Evolutionary conservation across 2,113 vertebrate genomes (phyloP).

Genomic region (Buteo buteo): DNA sequence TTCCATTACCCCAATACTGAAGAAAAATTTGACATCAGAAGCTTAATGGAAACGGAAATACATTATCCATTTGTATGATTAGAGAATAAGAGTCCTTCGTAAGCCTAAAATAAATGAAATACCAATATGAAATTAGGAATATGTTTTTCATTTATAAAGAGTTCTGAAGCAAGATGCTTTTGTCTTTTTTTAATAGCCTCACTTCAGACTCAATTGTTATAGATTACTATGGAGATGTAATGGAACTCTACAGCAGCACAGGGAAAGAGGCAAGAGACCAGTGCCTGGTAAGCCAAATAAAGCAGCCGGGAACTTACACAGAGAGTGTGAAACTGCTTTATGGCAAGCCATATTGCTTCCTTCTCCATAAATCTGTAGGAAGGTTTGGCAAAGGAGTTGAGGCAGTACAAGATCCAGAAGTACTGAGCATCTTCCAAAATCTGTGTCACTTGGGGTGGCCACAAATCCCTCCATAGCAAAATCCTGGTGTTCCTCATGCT

Average conservation of each 20-base stretch:
- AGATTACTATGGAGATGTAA: neutral
- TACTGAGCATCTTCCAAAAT: neutral
- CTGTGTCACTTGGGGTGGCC: neutral
- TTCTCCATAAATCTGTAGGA: neutral
- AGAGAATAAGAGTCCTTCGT: neutral
- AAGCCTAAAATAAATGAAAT: constrained; percentile 20
- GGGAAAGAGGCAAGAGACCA: neutral
- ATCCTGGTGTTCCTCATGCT: neutral
- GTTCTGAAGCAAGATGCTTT: constrained; percentile 45
- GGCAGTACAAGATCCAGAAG: neutral
- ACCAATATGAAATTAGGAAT: constrained; percentile 33
- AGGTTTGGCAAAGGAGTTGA: neutral
- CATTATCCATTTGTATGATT: neutral
- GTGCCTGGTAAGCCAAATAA: neutral
- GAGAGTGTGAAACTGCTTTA: neutral
- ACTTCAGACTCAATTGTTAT: constrained; percentile 39
- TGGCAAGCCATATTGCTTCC: neutral
- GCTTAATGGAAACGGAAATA: constrained; percentile 1
- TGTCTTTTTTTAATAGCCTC: constrained; percentile 35
- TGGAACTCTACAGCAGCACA: neutral
- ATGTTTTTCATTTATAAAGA: constrained; percentile 42
- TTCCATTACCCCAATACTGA: neutral
- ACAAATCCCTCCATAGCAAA: neutral
- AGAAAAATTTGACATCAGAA: constrained; percentile 15
- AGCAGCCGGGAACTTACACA: neutral